phyloP scores from a whole-genome alignment of 2,113 vertebrate species.

The Aix galericulata region DNA sequence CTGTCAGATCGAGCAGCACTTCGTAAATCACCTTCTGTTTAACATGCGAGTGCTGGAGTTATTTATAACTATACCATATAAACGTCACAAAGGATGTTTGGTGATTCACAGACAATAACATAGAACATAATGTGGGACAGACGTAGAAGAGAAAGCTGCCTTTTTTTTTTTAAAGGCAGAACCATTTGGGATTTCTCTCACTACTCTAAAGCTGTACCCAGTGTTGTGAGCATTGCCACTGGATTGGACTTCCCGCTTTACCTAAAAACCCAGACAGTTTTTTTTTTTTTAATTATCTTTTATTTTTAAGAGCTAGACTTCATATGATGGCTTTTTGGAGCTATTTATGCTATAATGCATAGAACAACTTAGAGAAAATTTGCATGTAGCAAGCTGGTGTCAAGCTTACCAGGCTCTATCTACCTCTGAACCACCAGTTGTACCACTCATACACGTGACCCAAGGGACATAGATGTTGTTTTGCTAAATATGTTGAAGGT shows the following conservation, averaged over 20 bases:
- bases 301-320: not conserved
- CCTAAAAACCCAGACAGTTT: not conserved
- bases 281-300: too few species aligned
- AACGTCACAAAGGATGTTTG: constrained; percentile 27
- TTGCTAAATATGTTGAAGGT: not conserved
- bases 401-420: not conserved
- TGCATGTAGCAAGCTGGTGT: not conserved
- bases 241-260: not conserved
- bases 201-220: not conserved
- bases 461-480: not conserved
- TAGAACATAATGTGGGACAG: constrained; percentile 14
- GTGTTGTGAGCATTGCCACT: not conserved
- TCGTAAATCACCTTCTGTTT: constrained; percentile 65
- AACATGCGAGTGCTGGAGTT: constrained; percentile 20
- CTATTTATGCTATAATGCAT: not conserved
- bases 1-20: constrained; percentile 49
- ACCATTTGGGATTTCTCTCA: not conserved
- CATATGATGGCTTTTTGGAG: not conserved
- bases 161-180: not conserved
- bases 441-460: not conserved
- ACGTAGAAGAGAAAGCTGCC: not conserved
- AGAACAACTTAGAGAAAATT: not conserved
- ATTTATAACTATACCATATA: constrained; percentile 3
- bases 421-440: not conserved
- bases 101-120: constrained; percentile 41